A percentile compares a stretch with the other conserved stretches of the same genome.
phyloP scores from a whole-genome alignment of 1,140 invertebrate species.

The Zaprionus capensis region DNA sequence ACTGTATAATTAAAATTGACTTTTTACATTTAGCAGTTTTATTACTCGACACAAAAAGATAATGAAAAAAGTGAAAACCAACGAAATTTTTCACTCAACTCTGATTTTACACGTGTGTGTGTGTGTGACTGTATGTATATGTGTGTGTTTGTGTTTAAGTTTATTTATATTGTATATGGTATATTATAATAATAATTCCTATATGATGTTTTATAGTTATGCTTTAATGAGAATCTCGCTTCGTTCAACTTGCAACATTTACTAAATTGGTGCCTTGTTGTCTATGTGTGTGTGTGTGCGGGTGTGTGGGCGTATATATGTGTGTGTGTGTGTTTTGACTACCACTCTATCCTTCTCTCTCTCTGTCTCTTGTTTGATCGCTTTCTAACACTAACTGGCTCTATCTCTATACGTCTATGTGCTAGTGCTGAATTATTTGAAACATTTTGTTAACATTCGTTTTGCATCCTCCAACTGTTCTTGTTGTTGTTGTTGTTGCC shows the following conservation, averaged over 20 bases:
- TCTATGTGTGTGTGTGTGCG: background rate
- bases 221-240: conserved; percentile 67
- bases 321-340: conserved; percentile 7
- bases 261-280: conserved; percentile 63
- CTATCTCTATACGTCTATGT: conserved; percentile 56
- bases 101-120: conserved; percentile 43
- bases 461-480: conserved; percentile 8
- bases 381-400: conserved; percentile 27
- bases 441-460: conserved; percentile 68
- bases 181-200: conserved; percentile 29
- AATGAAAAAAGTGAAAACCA: conserved; percentile 21
- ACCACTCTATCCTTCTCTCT: conserved; percentile 10
- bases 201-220: conserved; percentile 13
- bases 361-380: background rate
- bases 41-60: conserved; percentile 14
- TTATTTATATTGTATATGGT: conserved; percentile 11
- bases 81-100: conserved; percentile 42
- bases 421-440: conserved; percentile 75
- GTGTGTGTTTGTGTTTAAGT: conserved; percentile 38
- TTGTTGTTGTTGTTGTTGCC: background rate
- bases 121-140: conserved; percentile 28
- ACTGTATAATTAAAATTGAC: conserved; percentile 68
- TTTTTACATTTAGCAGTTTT: conserved; percentile 63
- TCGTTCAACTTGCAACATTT: conserved; percentile 44
- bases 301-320: background rate